A percentile compares a stretch with the other conserved stretches of the same genome.
phyloP scores from a whole-genome alignment of 2,888 invertebrate species.

The Habroteleia sp. region DNA sequence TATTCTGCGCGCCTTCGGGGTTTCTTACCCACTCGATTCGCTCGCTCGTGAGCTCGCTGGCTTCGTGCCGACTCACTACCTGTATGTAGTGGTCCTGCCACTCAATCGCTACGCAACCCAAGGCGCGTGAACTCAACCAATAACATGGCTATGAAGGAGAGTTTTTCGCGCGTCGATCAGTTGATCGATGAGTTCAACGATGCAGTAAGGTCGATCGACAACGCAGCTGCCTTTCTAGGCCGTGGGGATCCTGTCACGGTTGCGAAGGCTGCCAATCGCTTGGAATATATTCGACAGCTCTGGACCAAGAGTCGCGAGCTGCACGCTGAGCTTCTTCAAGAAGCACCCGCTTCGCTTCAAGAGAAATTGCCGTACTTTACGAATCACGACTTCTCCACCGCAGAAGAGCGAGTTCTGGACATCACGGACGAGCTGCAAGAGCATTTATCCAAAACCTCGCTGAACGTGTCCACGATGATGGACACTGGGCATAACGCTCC shows the following conservation, averaged over 20 bases:
- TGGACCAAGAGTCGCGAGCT: background rate
- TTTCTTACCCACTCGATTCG: no score
- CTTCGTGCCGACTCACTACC: no score
- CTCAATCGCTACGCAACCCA: no score
- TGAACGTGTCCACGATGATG: no score
- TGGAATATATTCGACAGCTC: background rate
- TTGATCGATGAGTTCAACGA: background rate
- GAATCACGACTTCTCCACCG: background rate
- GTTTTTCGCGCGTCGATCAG: background rate
- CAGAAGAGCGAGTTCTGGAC: background rate
- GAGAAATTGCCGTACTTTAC: background rate
- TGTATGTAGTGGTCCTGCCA: no score
- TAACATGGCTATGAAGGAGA: background rate
- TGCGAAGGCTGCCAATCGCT: background rate
- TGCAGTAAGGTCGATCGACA: background rate
- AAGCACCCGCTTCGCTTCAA: background rate
- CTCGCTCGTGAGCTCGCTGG: no score
- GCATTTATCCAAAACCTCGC: background rate
- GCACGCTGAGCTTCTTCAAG: background rate
- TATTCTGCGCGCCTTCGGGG: no score
- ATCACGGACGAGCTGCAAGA: background rate
- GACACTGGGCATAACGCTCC: no score
- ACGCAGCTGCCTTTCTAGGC: background rate
- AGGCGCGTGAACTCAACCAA: no score
- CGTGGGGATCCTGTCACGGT: background rate